Percentiles rank a stretch among this genome's conserved stretches.
Conservation (phyloP, 2,797 vertebrate genomes). For the Remorina albescens region DNA sequence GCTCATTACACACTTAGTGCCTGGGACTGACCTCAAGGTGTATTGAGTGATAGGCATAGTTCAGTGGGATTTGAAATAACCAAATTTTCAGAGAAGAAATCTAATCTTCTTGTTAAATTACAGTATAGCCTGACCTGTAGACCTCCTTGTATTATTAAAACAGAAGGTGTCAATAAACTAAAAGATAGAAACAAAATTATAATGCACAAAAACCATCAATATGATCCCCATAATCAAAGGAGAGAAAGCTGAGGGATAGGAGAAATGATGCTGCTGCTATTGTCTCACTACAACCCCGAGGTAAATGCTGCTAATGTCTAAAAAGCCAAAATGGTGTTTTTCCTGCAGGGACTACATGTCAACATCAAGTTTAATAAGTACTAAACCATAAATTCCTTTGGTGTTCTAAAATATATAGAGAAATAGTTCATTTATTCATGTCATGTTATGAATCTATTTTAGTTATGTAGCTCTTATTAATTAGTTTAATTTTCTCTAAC, state of each 20-base stretch:
- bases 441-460: neutral
- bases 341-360: neutral
- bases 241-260: neutral
- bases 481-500: neutral
- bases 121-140: neutral
- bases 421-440: slow-evolving; percentile 1
- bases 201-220: neutral
- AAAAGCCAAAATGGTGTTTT: neutral
- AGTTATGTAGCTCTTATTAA: neutral
- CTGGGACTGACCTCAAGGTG: slow-evolving; percentile 16
- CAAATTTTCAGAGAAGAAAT: slow-evolving; percentile 3
- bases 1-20: slow-evolving; percentile 21
- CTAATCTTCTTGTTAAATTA: slow-evolving; percentile 2
- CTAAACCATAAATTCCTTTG: slow-evolving; percentile 4
- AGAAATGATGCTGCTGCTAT: neutral
- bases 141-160: neutral
- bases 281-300: neutral
- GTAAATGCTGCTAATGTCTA: neutral
- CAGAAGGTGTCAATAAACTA: neutral
- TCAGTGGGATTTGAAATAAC: slow-evolving; percentile 10
- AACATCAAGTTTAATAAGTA: slow-evolving; percentile 11
- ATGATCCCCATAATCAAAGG: neutral
- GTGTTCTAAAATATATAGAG: neutral
- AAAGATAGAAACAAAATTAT: neutral
- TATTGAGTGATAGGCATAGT: neutral